Evolutionary conservation across 2,797 vertebrate species (phyloP), one percentile per base, ranked within the genome.

Genomic region (Thaleichthys pacificus): DNA sequence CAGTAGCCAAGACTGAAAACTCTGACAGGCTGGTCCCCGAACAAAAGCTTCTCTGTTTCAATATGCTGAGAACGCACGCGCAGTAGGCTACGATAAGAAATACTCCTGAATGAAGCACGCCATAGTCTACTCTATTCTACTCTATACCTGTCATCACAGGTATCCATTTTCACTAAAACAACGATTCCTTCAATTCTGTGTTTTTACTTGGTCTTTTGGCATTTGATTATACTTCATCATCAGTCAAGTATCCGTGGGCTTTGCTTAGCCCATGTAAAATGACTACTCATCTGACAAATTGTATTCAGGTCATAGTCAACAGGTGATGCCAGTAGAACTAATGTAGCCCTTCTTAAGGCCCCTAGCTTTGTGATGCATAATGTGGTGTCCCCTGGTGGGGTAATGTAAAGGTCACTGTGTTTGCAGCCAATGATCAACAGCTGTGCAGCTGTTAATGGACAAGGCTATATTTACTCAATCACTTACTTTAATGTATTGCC

Each of bases 331-430:
- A 47, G 42, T 47, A 42, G 38, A 42, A 9, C 38, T 8, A 42
- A 42, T 42, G 8, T 42, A 47, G 42, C 42, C 42, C 42, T 47
- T 47, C 42, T 47, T 14, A 47, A 47, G 19, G 17, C 51, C 51
- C 51, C 19, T 56, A n/a, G 51, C 51, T n/a, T 7, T 56, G 51
- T 56, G 83, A 66, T 61, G 85, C 83, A 81, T 82, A 77, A 89
- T 80, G 74, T 91, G 88, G 89, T 86, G 84, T 76, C 90, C 90
- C 88, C 92, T 93, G 72, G 84, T 87, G 92, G 89, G 77, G 74
- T 69, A 74, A 72, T 12, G 5, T 61, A 66, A 77, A 81, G 68
- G 65, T 58, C 79, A 58, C 28, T 24, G 69, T 75, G 81, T 84
- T 84, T 80, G 85, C 85, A 87, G 80, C 77, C 81, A 68, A 70